phyloP scores from a whole-genome alignment of 2,113 vertebrate genomes.

The Anoura caudifer region DNA sequence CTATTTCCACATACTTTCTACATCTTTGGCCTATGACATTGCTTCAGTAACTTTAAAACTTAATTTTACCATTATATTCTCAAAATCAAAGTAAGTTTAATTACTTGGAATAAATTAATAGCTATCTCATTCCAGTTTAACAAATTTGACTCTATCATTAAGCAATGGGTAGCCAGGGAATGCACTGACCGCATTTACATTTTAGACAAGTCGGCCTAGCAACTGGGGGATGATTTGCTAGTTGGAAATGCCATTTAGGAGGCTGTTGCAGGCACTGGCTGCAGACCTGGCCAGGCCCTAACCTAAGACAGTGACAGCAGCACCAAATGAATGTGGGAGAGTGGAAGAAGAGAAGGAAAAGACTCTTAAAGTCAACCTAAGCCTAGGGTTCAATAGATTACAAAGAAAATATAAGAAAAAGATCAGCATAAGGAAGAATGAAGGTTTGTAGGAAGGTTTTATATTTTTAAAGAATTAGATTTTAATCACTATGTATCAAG shows the following conservation, averaged over 20 bases:
- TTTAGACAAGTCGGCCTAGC: background rate
- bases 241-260: background rate
- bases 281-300: background rate
- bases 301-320: background rate
- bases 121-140: background rate
- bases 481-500: background rate
- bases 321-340: background rate
- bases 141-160: background rate
- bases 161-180: background rate
- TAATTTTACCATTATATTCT: background rate
- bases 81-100: constrained; percentile 5
- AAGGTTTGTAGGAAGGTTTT: background rate
- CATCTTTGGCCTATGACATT: background rate
- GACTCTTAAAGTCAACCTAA: background rate
- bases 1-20: background rate
- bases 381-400: rapidly evolving
- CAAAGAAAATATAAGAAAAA: background rate
- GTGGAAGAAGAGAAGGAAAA: background rate
- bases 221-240: background rate
- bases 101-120: constrained; percentile 21
- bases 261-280: rapidly evolving
- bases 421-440: background rate
- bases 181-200: background rate
- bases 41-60: background rate
- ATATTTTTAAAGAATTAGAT: background rate